phyloP scores from a whole-genome alignment of 2,113 vertebrate genomes.

The Physeter macrocephalus region DNA sequence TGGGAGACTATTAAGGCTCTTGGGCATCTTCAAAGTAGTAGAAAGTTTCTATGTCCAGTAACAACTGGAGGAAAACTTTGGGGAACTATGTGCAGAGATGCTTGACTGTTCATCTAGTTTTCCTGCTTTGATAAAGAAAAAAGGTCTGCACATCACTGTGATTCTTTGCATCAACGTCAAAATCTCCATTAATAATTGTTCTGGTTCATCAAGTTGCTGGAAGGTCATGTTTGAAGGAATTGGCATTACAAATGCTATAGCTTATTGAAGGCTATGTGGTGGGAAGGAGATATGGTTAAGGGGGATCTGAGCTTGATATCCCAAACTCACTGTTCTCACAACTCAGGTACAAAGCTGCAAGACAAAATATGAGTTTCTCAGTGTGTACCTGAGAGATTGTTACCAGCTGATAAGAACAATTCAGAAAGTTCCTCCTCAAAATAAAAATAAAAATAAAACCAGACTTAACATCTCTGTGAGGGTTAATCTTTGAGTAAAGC shows the following conservation, averaged over 20 bases:
- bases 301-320: background rate
- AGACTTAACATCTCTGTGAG: background rate
- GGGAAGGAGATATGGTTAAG: background rate
- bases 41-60: background rate
- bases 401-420: background rate
- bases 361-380: background rate
- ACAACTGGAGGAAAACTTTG: background rate
- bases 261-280: background rate
- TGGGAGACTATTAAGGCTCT: background rate
- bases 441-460: background rate
- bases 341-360: background rate
- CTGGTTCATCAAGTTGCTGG: background rate
- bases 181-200: background rate
- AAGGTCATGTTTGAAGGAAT: background rate
- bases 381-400: background rate
- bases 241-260: background rate
- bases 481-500: slow-evolving; percentile 37
- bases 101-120: background rate
- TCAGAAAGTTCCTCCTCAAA: background rate
- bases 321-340: slow-evolving; percentile 19
- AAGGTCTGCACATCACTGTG: background rate
- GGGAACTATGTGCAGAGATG: background rate
- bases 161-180: background rate
- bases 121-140: background rate
- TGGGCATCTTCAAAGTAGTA: background rate